Evolutionary conservation across 1,140 invertebrate genomes (phyloP).

Genomic region (Pogonomyrmex barbatus): DNA sequence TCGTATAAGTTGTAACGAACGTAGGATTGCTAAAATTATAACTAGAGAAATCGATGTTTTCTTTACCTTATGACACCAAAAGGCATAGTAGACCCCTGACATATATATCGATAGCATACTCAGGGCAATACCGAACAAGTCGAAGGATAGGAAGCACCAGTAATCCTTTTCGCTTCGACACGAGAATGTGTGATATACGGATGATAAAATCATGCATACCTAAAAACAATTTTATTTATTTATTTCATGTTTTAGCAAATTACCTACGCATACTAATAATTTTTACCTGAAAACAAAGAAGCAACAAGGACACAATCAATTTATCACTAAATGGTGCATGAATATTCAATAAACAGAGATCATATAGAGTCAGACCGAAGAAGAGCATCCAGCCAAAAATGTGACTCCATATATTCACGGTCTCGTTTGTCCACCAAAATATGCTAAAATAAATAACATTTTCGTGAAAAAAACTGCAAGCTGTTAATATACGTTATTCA

Average conservation of each 20-base stretch:
- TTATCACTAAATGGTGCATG: conserved; percentile 93
- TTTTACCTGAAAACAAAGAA: conserved; percentile 95
- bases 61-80: conserved; percentile 96
- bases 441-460: conserved; percentile 87
- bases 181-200: conserved; percentile 97
- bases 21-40: not conserved
- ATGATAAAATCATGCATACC: conserved; percentile 97
- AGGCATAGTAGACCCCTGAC: conserved; percentile 98
- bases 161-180: conserved; percentile 96
- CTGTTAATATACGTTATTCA: not conserved
- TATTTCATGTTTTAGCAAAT: not conserved
- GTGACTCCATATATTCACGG: conserved; percentile 99
- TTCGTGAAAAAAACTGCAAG: not conserved
- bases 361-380: conserved; percentile 93
- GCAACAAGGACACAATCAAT: conserved; percentile 92
- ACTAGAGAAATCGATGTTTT: not conserved
- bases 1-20: not conserved
- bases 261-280: conserved; percentile 1
- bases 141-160: conserved; percentile 94
- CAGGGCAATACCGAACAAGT: conserved; percentile 96
- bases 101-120: conserved; percentile 97
- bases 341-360: conserved; percentile 92
- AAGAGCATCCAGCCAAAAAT: conserved; percentile 96
- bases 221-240: conserved; percentile 85
- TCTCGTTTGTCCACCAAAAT: conserved; percentile 99